Base-by-base conservation (phyloP, 2,797 vertebrate species). In the Pogoniulus pusillus region DNA sequence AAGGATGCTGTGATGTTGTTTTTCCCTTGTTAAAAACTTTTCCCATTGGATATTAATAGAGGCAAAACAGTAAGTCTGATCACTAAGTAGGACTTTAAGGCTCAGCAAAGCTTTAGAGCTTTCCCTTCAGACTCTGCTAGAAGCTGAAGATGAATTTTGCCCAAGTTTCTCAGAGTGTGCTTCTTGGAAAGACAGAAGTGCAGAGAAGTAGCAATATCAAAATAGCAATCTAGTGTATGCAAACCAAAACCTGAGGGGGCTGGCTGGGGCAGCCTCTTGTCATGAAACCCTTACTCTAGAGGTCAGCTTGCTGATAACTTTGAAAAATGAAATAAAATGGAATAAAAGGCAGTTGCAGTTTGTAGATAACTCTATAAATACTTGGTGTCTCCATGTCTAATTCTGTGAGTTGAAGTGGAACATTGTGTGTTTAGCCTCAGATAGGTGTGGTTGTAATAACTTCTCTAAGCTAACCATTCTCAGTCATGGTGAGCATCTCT, bases 351-450 rank as follows among this genome's bases (percentile, higher is more conserved):
- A 90, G 91, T 94, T 93, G 83, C 69, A 84, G 87, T 64, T 86
- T 96, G 93, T 95, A 94, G 93, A 94, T 94, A 94, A 78, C 85
- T 76, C 86, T 96, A 91, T 93, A 91, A 94, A 90, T 96, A 93
- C 62, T 91, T 62, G 91, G 51, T 91, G 89, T 94, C 75, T 91
- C 89, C 81, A 81, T 89, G 83, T 95, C 89, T 81, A n/a, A 87
- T 91, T 92, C 86, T 92, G 95, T 93, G 95, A 90, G 93, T 93
- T 95, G 59, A 89, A 90, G 85, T 93, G 89, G 83, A 96, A 93
- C 78, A 79, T 94, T 92, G n/a, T 92, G 39, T 63, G 85, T 94
- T 94, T 96, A 91, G 95, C 81, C 88, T 92, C 88, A 27, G 76
- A 74, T 83, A 89, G 77, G 85, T 92, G 90, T 94, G 77, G 59